A percentile compares a stretch with the other conserved stretches of the same genome.
Conservation (phyloP, 2,888 invertebrate genomes). For the Tetrapedia diversipes region DNA sequence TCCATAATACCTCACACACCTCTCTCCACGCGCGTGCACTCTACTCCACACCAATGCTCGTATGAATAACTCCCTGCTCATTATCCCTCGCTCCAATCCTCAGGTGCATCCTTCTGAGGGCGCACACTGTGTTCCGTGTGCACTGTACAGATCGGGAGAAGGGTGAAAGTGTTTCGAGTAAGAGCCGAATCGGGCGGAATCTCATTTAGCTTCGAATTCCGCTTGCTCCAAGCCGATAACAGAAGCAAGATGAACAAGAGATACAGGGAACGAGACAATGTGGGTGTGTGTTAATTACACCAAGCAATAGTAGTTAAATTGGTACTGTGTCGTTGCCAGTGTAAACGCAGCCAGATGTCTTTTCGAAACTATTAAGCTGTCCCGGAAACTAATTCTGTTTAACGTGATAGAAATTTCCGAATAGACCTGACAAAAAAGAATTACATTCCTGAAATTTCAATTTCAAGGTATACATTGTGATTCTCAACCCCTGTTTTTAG, state of each 20-base stretch:
- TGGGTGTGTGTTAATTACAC: constrained; percentile 32
- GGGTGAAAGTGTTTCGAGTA: constrained; percentile 28
- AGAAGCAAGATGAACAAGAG: not conserved
- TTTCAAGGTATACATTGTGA: too few species aligned
- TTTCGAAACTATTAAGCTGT: constrained; percentile 57
- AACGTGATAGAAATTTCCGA: too few species aligned
- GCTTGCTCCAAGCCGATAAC: not conserved
- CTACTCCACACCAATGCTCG: not conserved
- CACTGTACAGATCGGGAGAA: not conserved
- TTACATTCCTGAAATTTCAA: too few species aligned
- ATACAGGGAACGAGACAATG: not conserved
- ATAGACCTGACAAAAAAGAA: too few species aligned
- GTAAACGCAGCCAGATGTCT: constrained; percentile 47
- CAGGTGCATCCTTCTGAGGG: not conserved
- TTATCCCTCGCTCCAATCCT: constrained; percentile 1
- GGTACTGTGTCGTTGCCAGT: constrained; percentile 35
- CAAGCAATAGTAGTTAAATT: constrained; percentile 29
- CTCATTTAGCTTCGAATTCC: constrained; percentile 49
- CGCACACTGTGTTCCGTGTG: not conserved
- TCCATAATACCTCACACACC: not conserved
- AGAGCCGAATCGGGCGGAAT: constrained; percentile 28
- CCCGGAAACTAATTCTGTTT: too few species aligned
- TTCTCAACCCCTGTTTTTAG: too few species aligned
- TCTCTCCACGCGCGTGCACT: not conserved
- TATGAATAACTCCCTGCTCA: not conserved